These are phyloP conservation scores for Machimus atricapillus DNA, from an alignment of 2,888 invertebrate genomes.

Conservation along the genomic window DNA sequence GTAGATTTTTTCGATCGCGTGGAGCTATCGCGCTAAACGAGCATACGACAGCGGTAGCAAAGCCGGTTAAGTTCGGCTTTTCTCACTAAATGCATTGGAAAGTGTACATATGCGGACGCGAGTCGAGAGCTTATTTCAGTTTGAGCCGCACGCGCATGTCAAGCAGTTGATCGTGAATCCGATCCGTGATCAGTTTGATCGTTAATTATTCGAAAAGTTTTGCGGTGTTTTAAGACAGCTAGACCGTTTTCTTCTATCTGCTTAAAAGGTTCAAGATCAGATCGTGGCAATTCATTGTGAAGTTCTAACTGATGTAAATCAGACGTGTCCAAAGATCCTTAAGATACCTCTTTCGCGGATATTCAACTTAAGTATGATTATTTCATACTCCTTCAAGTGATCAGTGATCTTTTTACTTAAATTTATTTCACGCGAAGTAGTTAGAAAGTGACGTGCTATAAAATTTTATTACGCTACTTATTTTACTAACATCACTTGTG, in stretches of 20 bases:
- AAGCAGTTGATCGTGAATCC: background rate
- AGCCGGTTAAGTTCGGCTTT: conserved; percentile 1
- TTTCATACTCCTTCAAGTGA: background rate
- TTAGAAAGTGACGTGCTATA: conserved; percentile 6
- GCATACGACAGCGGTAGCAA: background rate
- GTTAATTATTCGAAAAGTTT: background rate
- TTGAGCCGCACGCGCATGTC: conserved; percentile 26
- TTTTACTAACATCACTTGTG: background rate
- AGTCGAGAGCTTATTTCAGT: conserved; percentile 11
- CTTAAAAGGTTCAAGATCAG: background rate
- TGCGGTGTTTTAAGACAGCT: background rate
- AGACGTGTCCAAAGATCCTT: background rate
- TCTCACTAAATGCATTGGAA: conserved; percentile 21
- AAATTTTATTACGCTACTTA: background rate
- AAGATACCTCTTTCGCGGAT: background rate
- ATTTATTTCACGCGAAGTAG: background rate
- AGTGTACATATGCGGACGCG: conserved; percentile 6
- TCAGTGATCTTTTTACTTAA: background rate
- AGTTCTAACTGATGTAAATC: background rate
- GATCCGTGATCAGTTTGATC: background rate
- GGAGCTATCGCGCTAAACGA: background rate
- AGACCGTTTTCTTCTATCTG: background rate
- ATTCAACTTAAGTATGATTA: background rate
- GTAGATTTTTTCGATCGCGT: background rate
- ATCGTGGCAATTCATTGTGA: background rate